These are phyloP conservation scores for Drosophila bocki DNA, from an alignment of 1,140 invertebrate species.

Conservation along the genomic window DNA sequence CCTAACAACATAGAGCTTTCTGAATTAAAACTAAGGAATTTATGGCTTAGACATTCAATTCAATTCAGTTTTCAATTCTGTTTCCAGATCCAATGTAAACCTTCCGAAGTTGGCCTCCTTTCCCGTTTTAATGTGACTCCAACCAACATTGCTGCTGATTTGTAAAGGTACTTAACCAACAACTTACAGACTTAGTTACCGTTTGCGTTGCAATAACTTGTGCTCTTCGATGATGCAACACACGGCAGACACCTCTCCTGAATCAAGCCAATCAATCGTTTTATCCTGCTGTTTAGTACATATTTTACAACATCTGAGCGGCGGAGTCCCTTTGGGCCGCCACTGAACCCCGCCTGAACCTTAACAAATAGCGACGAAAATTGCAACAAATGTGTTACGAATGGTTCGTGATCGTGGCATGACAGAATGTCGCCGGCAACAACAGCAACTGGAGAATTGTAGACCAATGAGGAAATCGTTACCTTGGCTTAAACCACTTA, in stretches of 20 bases:
- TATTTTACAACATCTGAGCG: slow-evolving; percentile 65
- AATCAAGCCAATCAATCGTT: slow-evolving; percentile 5
- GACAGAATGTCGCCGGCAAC: slow-evolving; percentile 76
- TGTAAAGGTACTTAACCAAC: background rate
- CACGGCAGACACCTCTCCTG: background rate
- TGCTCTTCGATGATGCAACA: slow-evolving; percentile 20
- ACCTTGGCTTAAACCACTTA: slow-evolving; percentile 75
- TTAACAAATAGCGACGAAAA: slow-evolving; percentile 83
- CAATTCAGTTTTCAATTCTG: too few species aligned
- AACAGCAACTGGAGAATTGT: slow-evolving; percentile 60
- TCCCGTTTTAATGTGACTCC: background rate
- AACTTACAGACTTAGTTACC: background rate
- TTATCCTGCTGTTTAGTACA: slow-evolving; percentile 60
- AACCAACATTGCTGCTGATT: background rate
- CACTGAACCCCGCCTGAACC: slow-evolving; percentile 65
- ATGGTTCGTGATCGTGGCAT: slow-evolving; percentile 81
- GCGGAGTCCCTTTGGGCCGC: slow-evolving; percentile 21
- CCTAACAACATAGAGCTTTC: too few species aligned
- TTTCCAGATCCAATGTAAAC: too few species aligned
- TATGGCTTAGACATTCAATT: too few species aligned
- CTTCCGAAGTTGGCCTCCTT: background rate
- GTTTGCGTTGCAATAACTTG: slow-evolving; percentile 1
- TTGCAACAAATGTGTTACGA: slow-evolving; percentile 83
- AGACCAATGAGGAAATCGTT: slow-evolving; percentile 79
- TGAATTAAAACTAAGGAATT: too few species aligned